phyloP scores from a whole-genome alignment of 2,113 vertebrate species.

The Rhineura floridana region DNA sequence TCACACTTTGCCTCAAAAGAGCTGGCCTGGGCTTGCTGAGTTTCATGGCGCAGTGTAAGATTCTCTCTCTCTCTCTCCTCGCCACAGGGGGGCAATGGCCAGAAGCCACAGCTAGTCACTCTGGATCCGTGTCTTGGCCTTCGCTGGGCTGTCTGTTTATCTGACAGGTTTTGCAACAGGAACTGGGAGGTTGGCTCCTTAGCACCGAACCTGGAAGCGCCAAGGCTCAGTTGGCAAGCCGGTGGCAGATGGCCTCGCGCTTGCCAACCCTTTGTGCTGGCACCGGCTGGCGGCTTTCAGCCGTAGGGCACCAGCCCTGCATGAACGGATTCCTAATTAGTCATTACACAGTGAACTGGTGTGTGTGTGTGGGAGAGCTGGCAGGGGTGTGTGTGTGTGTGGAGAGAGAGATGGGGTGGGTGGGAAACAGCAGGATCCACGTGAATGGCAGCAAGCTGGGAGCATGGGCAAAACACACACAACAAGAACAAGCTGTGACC shows the following conservation, averaged over 20 bases:
- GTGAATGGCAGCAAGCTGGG: rapidly evolving
- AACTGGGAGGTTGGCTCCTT: no score
- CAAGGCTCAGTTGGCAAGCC: rapidly evolving
- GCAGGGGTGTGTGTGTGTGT: rapidly evolving
- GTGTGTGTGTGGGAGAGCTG: not conserved
- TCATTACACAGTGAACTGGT: constrained; percentile 20
- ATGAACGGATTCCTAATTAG: constrained; percentile 52
- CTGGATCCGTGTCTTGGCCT: not conserved
- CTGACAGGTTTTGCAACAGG: rapidly evolving
- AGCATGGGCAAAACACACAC: no score
- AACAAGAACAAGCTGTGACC: no score
- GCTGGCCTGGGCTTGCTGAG: not conserved
- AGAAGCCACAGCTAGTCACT: not conserved
- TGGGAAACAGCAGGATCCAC: rapidly evolving
- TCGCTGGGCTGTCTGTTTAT: not conserved
- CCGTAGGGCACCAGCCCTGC: constrained; percentile 24
- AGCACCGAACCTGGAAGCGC: rapidly evolving
- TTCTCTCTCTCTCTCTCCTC: not conserved
- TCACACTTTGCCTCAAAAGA: not conserved
- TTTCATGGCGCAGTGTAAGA: not conserved
- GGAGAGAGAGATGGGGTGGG: no score
- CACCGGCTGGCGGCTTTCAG: not conserved
- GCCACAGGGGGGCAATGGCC: not conserved
- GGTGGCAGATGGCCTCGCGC: constrained; percentile 48
- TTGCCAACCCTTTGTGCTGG: constrained; percentile 25